phyloP scores from a whole-genome alignment of 2,797 vertebrate species.

The Hylomyscus alleni region DNA sequence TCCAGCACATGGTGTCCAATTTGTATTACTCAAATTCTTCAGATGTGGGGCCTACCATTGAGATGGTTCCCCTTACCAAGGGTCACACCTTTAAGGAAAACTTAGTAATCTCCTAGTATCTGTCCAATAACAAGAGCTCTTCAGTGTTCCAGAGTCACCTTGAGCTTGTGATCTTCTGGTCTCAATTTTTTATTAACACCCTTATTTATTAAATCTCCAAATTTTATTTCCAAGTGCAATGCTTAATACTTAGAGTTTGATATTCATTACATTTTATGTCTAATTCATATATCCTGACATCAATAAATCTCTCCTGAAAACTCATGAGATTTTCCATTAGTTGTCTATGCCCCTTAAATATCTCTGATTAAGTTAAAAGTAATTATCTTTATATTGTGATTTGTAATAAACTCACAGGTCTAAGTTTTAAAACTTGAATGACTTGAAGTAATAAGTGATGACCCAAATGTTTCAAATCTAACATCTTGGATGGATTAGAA shows the following conservation, averaged over 20 bases:
- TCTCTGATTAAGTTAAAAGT: background rate
- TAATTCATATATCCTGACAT: background rate
- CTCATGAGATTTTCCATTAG: background rate
- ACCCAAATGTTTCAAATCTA: background rate
- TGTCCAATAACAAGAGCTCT: background rate
- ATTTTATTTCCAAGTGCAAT: background rate
- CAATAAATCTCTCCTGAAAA: background rate
- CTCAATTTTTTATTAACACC: background rate
- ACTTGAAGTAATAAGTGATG: constrained; percentile 27
- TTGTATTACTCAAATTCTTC: background rate
- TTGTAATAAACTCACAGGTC: background rate
- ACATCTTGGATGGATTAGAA: background rate
- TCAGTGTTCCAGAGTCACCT: background rate
- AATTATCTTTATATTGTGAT: background rate
- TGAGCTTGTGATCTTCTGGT: too few species aligned
- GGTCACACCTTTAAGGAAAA: background rate
- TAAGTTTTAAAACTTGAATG: background rate
- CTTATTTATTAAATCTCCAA: background rate
- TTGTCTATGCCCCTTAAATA: background rate
- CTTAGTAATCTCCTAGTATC: background rate
- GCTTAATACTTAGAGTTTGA: background rate
- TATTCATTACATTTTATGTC: background rate
- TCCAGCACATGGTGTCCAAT: background rate
- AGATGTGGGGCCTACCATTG: background rate
- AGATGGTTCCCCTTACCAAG: background rate